These are phyloP conservation scores for Cinclus cinclus DNA, from an alignment of 2,113 vertebrate species.

Conservation along the genomic window DNA sequence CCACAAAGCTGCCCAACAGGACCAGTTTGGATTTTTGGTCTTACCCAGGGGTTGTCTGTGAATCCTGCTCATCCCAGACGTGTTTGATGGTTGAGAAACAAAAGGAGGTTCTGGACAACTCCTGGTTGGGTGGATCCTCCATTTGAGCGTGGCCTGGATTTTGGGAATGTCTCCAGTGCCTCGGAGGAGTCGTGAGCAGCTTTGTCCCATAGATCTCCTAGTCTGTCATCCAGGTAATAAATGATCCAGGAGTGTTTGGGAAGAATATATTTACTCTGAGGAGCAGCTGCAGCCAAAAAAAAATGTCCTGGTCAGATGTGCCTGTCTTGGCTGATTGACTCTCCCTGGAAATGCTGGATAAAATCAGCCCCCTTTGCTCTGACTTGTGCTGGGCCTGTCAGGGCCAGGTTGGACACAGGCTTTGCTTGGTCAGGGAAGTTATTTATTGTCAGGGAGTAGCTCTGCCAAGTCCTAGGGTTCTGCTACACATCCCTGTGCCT, in stretches of 20 bases:
- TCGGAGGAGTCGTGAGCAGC: neutral
- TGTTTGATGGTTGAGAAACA: neutral
- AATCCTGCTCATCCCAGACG: rapidly evolving
- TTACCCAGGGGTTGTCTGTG: neutral
- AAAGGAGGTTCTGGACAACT: neutral
- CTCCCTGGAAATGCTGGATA: neutral
- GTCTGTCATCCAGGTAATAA: neutral
- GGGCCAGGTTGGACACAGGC: neutral
- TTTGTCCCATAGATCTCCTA: neutral
- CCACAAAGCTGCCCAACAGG: neutral
- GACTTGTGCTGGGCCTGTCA: neutral
- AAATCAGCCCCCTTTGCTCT: neutral
- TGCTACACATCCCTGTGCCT: neutral
- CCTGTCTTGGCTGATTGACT: neutral
- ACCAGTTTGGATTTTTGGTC: neutral
- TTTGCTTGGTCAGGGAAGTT: neutral
- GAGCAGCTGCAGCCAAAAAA: neutral
- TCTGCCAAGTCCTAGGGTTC: neutral
- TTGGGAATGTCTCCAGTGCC: neutral
- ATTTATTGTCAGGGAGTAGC: neutral
- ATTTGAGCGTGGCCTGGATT: neutral
- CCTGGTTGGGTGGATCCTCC: neutral
- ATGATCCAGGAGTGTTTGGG: neutral
- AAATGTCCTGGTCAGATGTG: neutral
- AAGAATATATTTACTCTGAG: neutral